phyloP scores from a whole-genome alignment of 2,888 invertebrate genomes.

The Rhabditophanes sp. region DNA sequence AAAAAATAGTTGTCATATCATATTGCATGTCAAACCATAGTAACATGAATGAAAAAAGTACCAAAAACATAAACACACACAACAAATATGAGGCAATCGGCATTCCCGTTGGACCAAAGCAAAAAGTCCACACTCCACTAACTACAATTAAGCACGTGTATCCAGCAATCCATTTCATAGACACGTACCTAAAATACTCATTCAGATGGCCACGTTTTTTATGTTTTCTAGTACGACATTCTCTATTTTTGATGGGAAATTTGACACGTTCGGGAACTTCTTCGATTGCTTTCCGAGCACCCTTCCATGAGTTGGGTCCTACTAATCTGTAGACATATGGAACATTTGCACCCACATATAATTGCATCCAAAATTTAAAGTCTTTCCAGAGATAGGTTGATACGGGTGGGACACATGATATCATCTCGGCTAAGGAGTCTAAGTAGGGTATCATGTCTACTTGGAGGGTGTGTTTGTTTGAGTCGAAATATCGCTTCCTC shows the following conservation, averaged over 20 bases:
- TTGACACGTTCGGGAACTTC: constrained; percentile 28
- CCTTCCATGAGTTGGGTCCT: constrained; percentile 30
- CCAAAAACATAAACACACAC: constrained; percentile 24
- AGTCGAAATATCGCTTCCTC: constrained; percentile 30
- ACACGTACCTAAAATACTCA: constrained; percentile 38
- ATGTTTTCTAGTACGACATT: constrained; percentile 28
- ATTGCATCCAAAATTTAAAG: constrained; percentile 22
- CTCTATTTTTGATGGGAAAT: constrained; percentile 29
- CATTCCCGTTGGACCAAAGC: constrained; percentile 15
- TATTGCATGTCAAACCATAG: constrained; percentile 40
- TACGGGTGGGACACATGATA: constrained; percentile 27
- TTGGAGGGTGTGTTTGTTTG: constrained; percentile 37
- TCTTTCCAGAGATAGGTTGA: constrained; percentile 22
- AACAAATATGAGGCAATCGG: constrained; percentile 21
- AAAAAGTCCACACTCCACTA: constrained; percentile 21
- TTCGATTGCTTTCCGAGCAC: constrained; percentile 23
- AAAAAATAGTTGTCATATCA: constrained; percentile 34
- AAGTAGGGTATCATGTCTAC: constrained; percentile 37
- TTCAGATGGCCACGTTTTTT: constrained; percentile 29
- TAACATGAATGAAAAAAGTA: constrained; percentile 23
- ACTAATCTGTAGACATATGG: constrained; percentile 36
- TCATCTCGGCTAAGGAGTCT: constrained; percentile 34
- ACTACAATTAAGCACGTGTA: constrained; percentile 18
- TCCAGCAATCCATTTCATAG: constrained; percentile 29
- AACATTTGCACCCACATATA: constrained; percentile 35